These are phyloP conservation scores for Talpa occidentalis DNA, from an alignment of 2,113 vertebrate genomes.

Conservation along the genomic window DNA sequence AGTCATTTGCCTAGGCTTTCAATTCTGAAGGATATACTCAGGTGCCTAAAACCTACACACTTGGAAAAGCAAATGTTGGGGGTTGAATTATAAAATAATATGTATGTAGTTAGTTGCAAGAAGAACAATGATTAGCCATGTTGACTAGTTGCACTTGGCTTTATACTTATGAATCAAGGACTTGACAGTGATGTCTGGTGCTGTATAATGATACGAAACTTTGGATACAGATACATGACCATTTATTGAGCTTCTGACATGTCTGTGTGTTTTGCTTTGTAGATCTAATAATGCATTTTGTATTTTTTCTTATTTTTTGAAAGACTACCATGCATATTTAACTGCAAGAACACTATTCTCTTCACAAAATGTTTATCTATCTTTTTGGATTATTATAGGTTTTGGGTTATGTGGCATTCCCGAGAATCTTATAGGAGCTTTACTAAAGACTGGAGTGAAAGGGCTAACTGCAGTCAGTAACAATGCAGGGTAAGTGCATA, in stretches of 20 bases:
- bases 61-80: not conserved
- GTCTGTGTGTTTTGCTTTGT: not conserved
- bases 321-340: not conserved
- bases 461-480: slow-evolving; percentile 96
- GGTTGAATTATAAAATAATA: not conserved
- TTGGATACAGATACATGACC: not conserved
- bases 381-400: slow-evolving; percentile 84
- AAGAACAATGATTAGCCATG: not conserved
- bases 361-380: not conserved
- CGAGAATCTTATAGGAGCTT: slow-evolving; percentile 96
- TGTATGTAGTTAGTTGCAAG: not conserved
- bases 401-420: slow-evolving; percentile 99
- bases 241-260: not conserved
- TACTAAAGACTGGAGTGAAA: slow-evolving; percentile 95
- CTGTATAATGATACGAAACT: not conserved
- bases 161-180: not conserved
- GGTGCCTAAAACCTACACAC: not conserved
- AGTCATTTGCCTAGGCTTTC: not conserved
- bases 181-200: not conserved
- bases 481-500: slow-evolving; percentile 95
- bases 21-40: not conserved
- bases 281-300: not conserved
- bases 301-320: not conserved
- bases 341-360: not conserved
- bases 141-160: not conserved